Evolutionary conservation across 2,113 vertebrate genomes (phyloP), one percentile per base, ranked within the genome.

Genomic region (Beaufortia kweichowensis): DNA sequence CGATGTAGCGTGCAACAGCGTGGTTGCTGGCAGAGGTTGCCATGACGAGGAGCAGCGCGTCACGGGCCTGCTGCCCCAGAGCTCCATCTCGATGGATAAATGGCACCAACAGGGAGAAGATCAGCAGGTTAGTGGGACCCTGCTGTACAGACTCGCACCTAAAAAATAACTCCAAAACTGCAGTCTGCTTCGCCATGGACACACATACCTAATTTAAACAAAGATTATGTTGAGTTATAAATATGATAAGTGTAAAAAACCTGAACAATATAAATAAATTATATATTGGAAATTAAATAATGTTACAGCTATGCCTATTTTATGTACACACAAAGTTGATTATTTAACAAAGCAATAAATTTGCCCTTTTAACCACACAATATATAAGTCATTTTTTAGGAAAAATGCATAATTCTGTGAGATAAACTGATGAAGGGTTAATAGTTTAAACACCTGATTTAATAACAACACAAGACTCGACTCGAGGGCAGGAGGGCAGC

Each of bases 41-140:
- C 97, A 99, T 98, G 84, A 98, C 94, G 75, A 99, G 94, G 43
- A 98, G 94, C 78, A 99, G 92, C 0, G 97, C 95, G 0, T 99
- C 97, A 0, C 96, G 88, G 0, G 97, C 96, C 88, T 97, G 96
- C 84, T 99, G 97, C 8, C 97, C 97, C 19, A 96, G 90, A 1
- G 91, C 76, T 0, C 97, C 96, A 70, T 99, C 96, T 17, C 94
- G 96, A 88, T 98, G 97, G 84, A 98, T 94, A 89, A 96, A 98
- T 9, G 96, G 96, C 71, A 98, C 93, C 17, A 99, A 94, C 67
- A 97, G 93, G 53, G 97, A 97, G 91, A 99, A 98, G 85, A 98
- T 92, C 43, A 97, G 90, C 81, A 96, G 94, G 77, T 95, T 94
- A 81, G 93, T 90, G 2, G 96, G 89, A 66, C 93, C 94, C 83